Base-by-base conservation (phyloP, 2,888 invertebrate genomes). In the Conus canariensis region DNA sequence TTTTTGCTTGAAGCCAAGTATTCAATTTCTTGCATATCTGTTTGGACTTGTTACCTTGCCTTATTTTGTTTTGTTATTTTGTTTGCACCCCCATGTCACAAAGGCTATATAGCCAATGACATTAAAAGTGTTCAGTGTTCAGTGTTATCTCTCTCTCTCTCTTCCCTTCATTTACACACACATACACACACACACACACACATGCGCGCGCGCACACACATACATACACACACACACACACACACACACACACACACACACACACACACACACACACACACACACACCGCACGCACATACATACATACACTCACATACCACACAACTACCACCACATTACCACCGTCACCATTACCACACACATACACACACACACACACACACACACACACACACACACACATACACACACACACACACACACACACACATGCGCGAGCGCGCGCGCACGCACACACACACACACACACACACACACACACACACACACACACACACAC, bases 341-440 rank as follows among this genome's bases (percentile, higher is more conserved):
- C 22, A 22, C 14, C 19, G 6, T 19, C 70, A 70, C 7, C 70
- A 70, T 7, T 0, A 16, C 14, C 85, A 85, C 60, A 85, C 82
- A 85, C 60, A 87, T 56, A 60, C 87, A 87, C 58, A 87, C 67
- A 70, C 67, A 60, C 67, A 74, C 70, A 25, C 67, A 87, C 70
- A 60, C 67, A 87, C 74, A 70, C 87, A 87, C 87, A 70, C 87
- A 74, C 87, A 19, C 87, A 87, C 87, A 70, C 87, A 80, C 88
- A 59, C 77, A 80, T 82, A 59, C 60, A 60, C 88, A 59, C 88
- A 80, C 88, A 59, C 80, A 59, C 60, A 59, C 88, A 80, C 60
- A 80, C 60, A 88, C 80, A 80, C 88, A 80, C 88, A 80, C 80
- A 80, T 80, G 59, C 88, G 59, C 77, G 80, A 80, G n/a, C 88